Percentiles rank a stretch among this genome's conserved stretches.
Conservation (phyloP, 2,113 vertebrate genomes). For the Fukomys damarensis region DNA sequence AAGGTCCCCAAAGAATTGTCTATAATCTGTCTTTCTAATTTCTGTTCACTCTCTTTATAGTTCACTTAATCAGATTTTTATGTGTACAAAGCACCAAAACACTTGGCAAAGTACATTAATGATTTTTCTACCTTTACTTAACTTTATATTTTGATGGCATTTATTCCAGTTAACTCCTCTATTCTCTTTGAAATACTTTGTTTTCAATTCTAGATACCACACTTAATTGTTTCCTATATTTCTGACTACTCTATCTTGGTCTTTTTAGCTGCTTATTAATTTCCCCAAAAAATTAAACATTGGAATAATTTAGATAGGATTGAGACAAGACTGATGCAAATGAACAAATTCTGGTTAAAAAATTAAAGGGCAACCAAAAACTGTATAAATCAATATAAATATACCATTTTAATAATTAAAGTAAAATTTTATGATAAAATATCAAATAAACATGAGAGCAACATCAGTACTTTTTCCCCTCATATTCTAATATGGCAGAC, state of each 20-base stretch:
- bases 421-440: not conserved
- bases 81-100: not conserved
- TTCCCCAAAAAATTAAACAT: not conserved
- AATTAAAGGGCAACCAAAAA: not conserved
- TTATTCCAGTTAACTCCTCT: not conserved
- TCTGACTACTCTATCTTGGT: not conserved
- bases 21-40: not conserved
- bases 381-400: not conserved
- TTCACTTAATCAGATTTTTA: not conserved
- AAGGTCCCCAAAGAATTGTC: not conserved
- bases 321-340: not conserved
- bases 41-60: not conserved
- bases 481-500: not conserved
- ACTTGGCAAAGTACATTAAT: not conserved
- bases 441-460: not conserved
- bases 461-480: not conserved
- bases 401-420: not conserved
- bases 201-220: not conserved
- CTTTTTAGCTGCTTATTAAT: not conserved
- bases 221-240: not conserved
- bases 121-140: slow-evolving; percentile 7
- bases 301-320: fast-evolving
- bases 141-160: not conserved
- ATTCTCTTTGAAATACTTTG: not conserved
- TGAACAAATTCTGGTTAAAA: not conserved